These are phyloP conservation scores for Pipistrellus pipistrellus DNA, from an alignment of 2,797 vertebrate species.

Conservation along the genomic window DNA sequence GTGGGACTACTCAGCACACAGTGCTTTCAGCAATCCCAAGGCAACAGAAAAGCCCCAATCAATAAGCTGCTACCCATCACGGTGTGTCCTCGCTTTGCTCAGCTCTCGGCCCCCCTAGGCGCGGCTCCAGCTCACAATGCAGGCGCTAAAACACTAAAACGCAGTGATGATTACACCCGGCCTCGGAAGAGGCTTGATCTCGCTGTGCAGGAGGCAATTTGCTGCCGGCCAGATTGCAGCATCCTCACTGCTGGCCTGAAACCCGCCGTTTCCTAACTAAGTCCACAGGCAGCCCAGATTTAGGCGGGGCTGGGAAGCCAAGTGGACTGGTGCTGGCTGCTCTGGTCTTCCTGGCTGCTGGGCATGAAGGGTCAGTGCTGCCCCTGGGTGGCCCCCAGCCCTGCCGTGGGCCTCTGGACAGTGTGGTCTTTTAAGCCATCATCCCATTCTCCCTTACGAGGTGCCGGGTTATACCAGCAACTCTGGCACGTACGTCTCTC, in stretches of 20 bases:
- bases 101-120: not conserved
- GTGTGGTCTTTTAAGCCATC: not conserved
- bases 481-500: not conserved
- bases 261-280: not conserved
- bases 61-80: not conserved
- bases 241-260: not conserved
- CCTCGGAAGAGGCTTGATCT: not conserved
- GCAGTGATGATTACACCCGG: not conserved
- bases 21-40: not conserved
- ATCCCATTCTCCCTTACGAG: not conserved
- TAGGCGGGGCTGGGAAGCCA: not conserved
- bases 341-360: too few relatives aligned
- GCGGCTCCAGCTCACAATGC: fast-evolving
- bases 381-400: not conserved
- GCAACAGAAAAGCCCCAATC: not conserved
- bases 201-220: not conserved
- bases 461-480: not conserved
- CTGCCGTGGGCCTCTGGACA: not conserved
- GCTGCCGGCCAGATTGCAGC: not conserved
- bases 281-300: not conserved
- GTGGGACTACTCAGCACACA: not conserved
- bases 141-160: not conserved
- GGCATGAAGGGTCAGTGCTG: fast-evolving
- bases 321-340: not conserved
- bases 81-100: fast-evolving